Base-by-base conservation (phyloP, 2,113 vertebrate genomes). In the Myrmecobius fasciatus region DNA sequence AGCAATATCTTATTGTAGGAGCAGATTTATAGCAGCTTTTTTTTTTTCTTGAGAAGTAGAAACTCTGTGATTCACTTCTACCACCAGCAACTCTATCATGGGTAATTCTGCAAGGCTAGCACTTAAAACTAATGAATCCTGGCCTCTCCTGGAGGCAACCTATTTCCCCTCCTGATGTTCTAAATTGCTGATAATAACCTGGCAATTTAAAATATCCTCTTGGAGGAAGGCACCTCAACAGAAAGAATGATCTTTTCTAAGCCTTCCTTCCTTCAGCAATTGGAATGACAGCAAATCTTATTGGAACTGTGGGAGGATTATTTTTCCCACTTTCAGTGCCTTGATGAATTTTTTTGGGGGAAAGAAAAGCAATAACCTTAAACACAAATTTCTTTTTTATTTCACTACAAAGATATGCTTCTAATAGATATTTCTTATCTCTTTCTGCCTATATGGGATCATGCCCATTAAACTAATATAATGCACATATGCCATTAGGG, bases 1-100 rank as follows among this genome's bases (percentile, higher is more conserved):
- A 95, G 91, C 56, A 26, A 88, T 89, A 60, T 95, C 51, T 83
- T 89, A 91, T 89, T 53, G 17, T 26, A n/a, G 52, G 88, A 83
- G 11, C 25, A 93, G 53, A 95, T 12, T 0, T 92, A 24, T 26
- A 88, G 25, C 51, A 11, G 52, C 28, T 3, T 67, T 90, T 31
- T 67, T 31, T 67, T 43, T 83, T 83, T 28, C 67, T 83, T 83
- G 43, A 3, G 52, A 67, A 67, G 36, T 46, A 11, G 17, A n/a
- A 26, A 9, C 91, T 52, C 89, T 91, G 46, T 36, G 25, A 75
- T 83, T 8, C 36, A 91, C 53, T 43, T 91, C 36, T 90, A 26
- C n/a, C 48, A 46, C 46, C 12, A 92, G 53, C 31, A 83, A 83
- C 67, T 83, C n/a, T 43, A 83, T 83, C 67, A 43, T 83, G 36